Evolutionary conservation across 2,113 vertebrate species (phyloP).

Genomic region (Gymnorhina tibicen): DNA sequence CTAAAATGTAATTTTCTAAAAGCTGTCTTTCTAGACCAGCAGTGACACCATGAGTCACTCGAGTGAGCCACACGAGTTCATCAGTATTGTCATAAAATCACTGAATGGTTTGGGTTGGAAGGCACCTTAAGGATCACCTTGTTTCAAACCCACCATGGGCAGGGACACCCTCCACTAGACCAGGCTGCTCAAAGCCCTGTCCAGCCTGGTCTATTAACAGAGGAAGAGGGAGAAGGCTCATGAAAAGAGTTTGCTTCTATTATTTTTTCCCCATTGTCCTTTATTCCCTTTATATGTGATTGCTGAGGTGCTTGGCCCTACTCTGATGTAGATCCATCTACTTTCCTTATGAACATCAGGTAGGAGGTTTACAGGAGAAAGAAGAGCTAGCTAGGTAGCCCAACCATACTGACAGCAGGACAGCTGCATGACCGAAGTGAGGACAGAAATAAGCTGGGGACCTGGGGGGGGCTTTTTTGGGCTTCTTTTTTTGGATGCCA

Average conservation of each 20-base stretch:
- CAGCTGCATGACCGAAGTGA: background rate
- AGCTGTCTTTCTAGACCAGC: background rate
- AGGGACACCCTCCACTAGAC: background rate
- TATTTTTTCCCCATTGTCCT: too few species aligned
- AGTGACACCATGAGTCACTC: accelerated
- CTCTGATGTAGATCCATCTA: background rate
- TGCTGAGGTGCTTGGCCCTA: background rate
- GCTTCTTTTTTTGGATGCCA: background rate
- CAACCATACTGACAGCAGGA: background rate
- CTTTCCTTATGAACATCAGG: background rate
- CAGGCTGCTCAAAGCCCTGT: background rate
- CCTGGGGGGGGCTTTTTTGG: background rate
- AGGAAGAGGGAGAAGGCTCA: background rate
- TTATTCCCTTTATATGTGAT: background rate
- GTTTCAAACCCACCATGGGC: too few species aligned
- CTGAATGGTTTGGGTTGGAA: background rate
- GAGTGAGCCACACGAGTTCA: background rate
- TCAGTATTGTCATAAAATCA: background rate
- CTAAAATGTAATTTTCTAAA: background rate
- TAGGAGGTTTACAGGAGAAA: background rate
- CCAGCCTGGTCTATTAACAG: background rate
- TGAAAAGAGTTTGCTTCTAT: background rate
- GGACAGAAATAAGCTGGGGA: background rate
- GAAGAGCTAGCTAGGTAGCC: background rate
- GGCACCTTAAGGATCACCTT: background rate